Percentiles rank a stretch among this genome's conserved stretches.
Conservation (phyloP, 2,113 vertebrate species). For the Varanus komodoensis region DNA sequence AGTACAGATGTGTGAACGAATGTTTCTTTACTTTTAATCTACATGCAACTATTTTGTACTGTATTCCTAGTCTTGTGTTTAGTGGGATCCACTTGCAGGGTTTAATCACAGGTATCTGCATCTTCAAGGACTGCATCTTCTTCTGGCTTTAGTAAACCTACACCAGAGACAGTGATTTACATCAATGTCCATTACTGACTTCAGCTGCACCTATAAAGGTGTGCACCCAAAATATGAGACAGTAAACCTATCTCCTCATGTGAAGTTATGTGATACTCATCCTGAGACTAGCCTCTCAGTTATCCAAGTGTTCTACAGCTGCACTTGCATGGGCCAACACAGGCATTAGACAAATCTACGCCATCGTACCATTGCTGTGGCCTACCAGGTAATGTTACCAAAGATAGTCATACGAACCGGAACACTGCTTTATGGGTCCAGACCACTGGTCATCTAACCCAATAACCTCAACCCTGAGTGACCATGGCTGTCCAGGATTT, state of each 20-base stretch:
- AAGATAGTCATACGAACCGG: not conserved
- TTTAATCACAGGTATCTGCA: not conserved
- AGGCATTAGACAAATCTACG: not conserved
- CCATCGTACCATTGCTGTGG: not conserved
- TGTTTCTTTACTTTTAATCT: not conserved
- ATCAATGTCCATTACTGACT: not conserved
- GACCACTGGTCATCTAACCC: no score
- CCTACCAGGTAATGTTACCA: not conserved
- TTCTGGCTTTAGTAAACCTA: not conserved
- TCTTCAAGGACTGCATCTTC: constrained; percentile 1
- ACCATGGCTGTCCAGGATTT: no score
- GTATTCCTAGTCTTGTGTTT: rapidly evolving
- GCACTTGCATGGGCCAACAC: not conserved
- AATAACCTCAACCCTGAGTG: no score
- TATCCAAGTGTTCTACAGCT: not conserved
- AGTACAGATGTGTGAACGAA: constrained; percentile 37
- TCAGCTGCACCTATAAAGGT: not conserved
- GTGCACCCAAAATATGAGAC: not conserved
- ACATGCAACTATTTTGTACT: rapidly evolving
- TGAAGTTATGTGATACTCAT: not conserved
- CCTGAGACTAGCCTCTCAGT: not conserved
- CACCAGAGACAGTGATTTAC: not conserved
- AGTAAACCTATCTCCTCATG: not conserved
- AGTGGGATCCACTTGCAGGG: not conserved
- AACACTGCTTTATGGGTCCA: no score